Evolutionary conservation across 2,797 vertebrate genomes (phyloP), one percentile per base, ranked within the genome.

Genomic region (Otolemur crassicaudatus): DNA sequence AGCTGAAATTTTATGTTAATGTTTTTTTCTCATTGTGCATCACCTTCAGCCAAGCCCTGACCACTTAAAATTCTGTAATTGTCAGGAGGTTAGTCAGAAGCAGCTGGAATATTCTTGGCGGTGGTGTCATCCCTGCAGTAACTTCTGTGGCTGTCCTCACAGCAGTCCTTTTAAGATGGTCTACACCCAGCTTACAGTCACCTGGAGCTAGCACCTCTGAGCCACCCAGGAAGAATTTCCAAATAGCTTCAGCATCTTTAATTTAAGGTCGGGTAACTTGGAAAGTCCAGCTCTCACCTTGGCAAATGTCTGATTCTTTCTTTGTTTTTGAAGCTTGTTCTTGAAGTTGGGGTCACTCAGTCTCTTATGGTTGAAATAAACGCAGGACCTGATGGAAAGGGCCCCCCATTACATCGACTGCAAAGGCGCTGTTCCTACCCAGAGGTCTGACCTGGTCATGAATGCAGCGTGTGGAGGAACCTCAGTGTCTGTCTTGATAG

Each of bases 121-220:
- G 99, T 99, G 99, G 98, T 99, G 99, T 90, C 99, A 98, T 77
- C 99, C 99, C 98, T 99, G 99, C 89, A 99, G 98, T 76, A 99
- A 98, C 98, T 99, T 99, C 98, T 99, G 99, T 0, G 99, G 99
- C 98, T 99, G 99, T 58, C 99, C 99, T 60, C 99, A 99, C 99
- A 0, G 99, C 99, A 72, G 99, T 99, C 49, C 99, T 99, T 96
- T 99, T 99, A 98, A 99, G 99, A 97, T 99, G 99, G 96, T 99
- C 99, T 97, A 99, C 99, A 2, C 99, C 99, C 69, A 99, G 99
- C 98, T 99, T 99, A 79, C 99, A 99, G 98, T 99, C 99, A 94
- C 99, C 99, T 99, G 14, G 61, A 65, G 6, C 61, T 31, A 65
- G 61, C 29, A 31, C 5, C 61, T 63, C 27, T 63, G 29, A 27